These are phyloP conservation scores for Monomorium pharaonis DNA, from an alignment of 1,140 invertebrate species.

Conservation along the genomic window DNA sequence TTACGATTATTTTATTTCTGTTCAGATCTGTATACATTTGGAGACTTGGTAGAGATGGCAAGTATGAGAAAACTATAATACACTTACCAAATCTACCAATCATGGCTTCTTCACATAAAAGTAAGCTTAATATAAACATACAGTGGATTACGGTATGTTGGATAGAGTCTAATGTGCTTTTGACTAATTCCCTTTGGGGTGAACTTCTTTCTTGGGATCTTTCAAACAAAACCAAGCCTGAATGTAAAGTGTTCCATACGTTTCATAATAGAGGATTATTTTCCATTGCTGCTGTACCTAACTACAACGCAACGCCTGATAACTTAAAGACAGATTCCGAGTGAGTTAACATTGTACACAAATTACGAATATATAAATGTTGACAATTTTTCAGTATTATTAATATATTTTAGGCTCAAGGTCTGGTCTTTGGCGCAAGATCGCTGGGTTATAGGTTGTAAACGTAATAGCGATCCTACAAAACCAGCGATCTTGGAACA, in stretches of 20 bases:
- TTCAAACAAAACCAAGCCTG: conserved; percentile 63
- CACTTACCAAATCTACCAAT: conserved; percentile 72
- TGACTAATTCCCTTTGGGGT: conserved; percentile 84
- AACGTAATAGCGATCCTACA: conserved; percentile 70
- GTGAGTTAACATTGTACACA: conserved; percentile 11
- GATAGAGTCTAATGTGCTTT: conserved; percentile 84
- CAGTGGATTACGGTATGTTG: conserved; percentile 86
- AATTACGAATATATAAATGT: background rate
- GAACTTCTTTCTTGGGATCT: conserved; percentile 86
- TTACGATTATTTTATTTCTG: background rate
- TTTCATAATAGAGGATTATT: conserved; percentile 85
- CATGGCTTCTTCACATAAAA: conserved; percentile 70
- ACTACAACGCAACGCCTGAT: conserved; percentile 38
- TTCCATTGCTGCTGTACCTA: conserved; percentile 80
- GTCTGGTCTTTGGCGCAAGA: conserved; percentile 89
- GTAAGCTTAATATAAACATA: conserved; percentile 70
- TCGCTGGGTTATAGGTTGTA: conserved; percentile 87
- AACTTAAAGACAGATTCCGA: conserved; percentile 72
- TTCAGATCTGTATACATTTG: conserved; percentile 85
- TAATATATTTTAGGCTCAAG: conserved; percentile 52
- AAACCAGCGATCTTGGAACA: conserved; percentile 76
- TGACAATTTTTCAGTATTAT: background rate
- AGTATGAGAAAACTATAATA: conserved; percentile 82
- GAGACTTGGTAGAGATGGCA: conserved; percentile 86
- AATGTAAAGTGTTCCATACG: conserved; percentile 83